These are phyloP conservation scores for Mechanitis messenoides DNA, from an alignment of 2,888 invertebrate species.

Conservation along the genomic window DNA sequence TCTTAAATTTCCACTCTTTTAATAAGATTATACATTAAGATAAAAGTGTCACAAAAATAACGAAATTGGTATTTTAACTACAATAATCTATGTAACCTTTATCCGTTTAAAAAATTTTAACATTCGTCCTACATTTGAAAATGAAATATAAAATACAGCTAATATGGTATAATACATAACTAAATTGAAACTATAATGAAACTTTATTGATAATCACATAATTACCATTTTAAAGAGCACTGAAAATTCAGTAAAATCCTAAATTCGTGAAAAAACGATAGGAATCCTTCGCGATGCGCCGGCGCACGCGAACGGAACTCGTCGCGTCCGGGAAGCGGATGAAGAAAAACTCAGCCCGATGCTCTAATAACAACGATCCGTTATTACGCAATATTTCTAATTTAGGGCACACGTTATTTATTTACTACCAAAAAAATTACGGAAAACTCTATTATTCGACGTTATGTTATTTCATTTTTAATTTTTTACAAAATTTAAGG, in stretches of 20 bases:
- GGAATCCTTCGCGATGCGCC: constrained; percentile 38
- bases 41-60: no score
- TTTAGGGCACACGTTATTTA: constrained; percentile 30
- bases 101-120: no score
- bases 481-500: neutral
- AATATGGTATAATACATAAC: no score
- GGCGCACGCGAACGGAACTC: constrained; percentile 64
- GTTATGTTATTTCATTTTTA: neutral
- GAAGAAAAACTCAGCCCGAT: constrained; percentile 42
- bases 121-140: no score
- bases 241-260: constrained; percentile 11
- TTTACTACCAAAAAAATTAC: neutral
- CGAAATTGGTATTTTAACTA: no score
- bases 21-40: no score
- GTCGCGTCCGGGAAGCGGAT: constrained; percentile 68
- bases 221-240: neutral
- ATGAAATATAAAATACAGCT: no score
- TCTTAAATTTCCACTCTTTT: neutral
- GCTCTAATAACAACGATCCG: constrained; percentile 40
- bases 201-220: neutral
- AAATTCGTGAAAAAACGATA: constrained; percentile 23
- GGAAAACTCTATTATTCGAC: neutral
- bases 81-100: neutral
- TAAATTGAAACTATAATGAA: no score
- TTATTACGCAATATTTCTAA: constrained; percentile 36